Evolutionary conservation across 2,113 vertebrate species (phyloP), one percentile per base, ranked within the genome.

Genomic region (Mirza zaza): DNA sequence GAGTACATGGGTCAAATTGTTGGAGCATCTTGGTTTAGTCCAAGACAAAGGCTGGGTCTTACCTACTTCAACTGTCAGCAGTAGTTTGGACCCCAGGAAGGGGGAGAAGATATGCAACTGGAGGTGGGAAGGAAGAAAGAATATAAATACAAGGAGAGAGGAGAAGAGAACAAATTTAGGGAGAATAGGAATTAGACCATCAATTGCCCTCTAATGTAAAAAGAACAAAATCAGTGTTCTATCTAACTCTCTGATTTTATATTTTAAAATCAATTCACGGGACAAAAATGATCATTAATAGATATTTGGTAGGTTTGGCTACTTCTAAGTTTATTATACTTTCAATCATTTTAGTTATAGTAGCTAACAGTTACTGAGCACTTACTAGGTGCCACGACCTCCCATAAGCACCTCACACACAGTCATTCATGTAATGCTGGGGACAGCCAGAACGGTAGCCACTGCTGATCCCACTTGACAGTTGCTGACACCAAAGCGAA

Each of bases 321-420:
- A 7, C 85, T 85, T n/a, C 39, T 55, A 48, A 70, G 32, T 63
- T 63, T 61, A 63, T 85, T 86, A 5, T n/a, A 34, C 12, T 77
- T 86, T 42, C 1, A 8, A 3, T 65, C 34, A 39, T 55, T 86
- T 76, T 65, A 42, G 6, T 91, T 61, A 73, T 25, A 23, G 48
- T n/a, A 39, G n/a, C 2, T 34, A 27, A 67, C 3, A 45, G 39
- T 42, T 36, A 1, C 0, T 27, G 61, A 65, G 23, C 39, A 10
- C 6, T 42, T 32, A 27, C 5, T 32, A 32, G n/a, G 27, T 23
- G 42, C 45, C 8, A 10, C 50, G 25, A 29, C 12, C 3, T 32
- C 0, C 25, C 14, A 52, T 52, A n/a, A 75, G 10, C 5, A 13
- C 27, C 8, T 81, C 17, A 10, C 0, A 8, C 25, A 39, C 3